Evolutionary conservation across 2,888 invertebrate genomes (phyloP).

Genomic region (Halocaridina rubra): DNA sequence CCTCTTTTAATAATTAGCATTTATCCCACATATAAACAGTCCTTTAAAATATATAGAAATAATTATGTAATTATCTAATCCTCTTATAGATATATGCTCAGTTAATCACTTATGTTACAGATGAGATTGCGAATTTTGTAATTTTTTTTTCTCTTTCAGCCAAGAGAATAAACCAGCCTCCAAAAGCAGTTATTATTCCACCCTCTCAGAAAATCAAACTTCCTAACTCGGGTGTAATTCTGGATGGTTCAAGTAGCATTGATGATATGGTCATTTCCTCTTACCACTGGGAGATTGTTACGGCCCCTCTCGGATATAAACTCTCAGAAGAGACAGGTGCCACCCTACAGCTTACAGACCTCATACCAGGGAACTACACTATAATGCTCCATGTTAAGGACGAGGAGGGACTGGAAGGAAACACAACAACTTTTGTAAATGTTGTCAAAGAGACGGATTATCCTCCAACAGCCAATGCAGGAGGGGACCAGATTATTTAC

Average conservation of each 20-base stretch:
- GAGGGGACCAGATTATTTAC: conserved; percentile 89
- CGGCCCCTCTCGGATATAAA: conserved; percentile 87
- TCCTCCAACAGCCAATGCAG: conserved; percentile 94
- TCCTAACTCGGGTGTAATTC: conserved; percentile 88
- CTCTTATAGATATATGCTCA: no score
- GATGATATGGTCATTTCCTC: conserved; percentile 84
- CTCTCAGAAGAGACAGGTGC: conserved; percentile 82
- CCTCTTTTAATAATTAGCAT: no score
- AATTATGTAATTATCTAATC: no score
- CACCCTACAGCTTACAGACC: conserved; percentile 85
- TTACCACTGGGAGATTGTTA: conserved; percentile 93
- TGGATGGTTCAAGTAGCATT: conserved; percentile 81
- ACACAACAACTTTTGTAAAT: conserved; percentile 87
- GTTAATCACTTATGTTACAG: no score
- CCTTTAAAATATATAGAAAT: no score
- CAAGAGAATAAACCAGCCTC: conserved; percentile 82
- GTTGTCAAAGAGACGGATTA: conserved; percentile 93
- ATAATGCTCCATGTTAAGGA: conserved; percentile 80
- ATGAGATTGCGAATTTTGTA: no score
- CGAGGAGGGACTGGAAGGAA: conserved; percentile 87
- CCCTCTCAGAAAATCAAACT: conserved; percentile 86
- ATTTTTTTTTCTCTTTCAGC: no score
- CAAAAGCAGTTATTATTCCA: conserved; percentile 87
- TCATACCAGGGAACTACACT: conserved; percentile 90
- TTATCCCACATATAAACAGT: no score